Conservation (phyloP, 2,113 vertebrate species). For the Toxotes chatareus region DNA sequence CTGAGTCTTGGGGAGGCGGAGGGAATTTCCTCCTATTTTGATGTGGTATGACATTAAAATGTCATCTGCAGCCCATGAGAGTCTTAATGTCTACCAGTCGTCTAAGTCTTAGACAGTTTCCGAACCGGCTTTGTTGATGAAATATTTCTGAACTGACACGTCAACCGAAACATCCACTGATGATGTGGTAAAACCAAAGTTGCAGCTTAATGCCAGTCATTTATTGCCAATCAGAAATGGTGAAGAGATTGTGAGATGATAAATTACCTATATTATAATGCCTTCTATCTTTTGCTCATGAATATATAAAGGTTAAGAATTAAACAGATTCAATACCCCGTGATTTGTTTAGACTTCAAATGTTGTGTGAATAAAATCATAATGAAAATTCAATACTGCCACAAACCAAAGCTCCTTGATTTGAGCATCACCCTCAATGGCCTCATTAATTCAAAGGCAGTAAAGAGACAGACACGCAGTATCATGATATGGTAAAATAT, state of each 20-base stretch:
- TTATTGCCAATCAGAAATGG: neutral
- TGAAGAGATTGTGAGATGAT: no score
- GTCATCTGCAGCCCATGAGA: neutral
- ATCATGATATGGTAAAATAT: neutral
- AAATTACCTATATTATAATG: no score
- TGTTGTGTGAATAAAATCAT: no score
- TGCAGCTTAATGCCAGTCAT: neutral
- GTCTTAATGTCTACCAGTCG: neutral
- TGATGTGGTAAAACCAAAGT: neutral
- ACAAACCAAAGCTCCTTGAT: no score
- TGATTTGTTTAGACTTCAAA: no score
- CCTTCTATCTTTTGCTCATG: no score
- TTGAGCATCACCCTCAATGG: neutral
- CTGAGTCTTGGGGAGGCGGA: neutral
- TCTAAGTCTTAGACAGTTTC: neutral
- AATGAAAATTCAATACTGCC: no score
- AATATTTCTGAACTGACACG: neutral
- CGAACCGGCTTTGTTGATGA: neutral
- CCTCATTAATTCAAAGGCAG: neutral
- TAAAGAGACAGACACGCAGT: neutral
- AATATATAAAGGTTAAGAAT: no score
- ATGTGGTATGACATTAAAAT: slow-evolving; percentile 5
- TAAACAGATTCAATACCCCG: no score
- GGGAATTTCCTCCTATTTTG: neutral
- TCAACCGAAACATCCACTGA: neutral